A percentile compares a stretch with the other conserved stretches of the same genome.
phyloP scores from a whole-genome alignment of 2,113 vertebrate species.

The Toxotes chatareus region DNA sequence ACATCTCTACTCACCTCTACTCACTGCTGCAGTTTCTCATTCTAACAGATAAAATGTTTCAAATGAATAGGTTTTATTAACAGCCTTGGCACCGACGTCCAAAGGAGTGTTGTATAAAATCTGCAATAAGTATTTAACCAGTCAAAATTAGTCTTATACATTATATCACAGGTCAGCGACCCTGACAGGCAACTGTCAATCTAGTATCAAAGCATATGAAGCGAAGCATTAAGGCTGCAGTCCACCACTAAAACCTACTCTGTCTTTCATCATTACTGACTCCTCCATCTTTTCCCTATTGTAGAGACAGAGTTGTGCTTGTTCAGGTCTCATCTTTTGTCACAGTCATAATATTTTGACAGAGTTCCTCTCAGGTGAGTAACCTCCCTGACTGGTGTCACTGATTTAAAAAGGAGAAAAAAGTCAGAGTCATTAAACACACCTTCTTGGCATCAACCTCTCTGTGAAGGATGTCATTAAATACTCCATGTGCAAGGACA shows the following conservation, averaged over 20 bases:
- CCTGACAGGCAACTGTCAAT: background rate
- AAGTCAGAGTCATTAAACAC: constrained; percentile 31
- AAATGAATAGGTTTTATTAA: background rate
- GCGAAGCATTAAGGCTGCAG: background rate
- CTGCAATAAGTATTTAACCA: background rate
- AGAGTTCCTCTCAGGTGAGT: constrained; percentile 43
- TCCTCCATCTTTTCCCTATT: background rate
- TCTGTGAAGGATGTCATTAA: constrained; percentile 42
- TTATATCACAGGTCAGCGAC: background rate
- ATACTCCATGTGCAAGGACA: background rate
- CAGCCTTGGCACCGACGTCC: background rate
- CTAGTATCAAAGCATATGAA: background rate
- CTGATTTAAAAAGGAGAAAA: constrained; percentile 31
- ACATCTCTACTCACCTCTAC: background rate
- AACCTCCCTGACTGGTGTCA: constrained; percentile 29
- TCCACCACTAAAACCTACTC: background rate
- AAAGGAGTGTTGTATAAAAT: background rate
- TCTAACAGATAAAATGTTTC: background rate
- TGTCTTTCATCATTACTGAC: background rate
- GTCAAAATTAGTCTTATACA: background rate
- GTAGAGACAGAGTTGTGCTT: too few relatives aligned
- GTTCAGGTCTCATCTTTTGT: constrained; percentile 34
- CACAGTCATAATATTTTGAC: constrained; percentile 56
- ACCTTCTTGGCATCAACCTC: constrained; percentile 19
- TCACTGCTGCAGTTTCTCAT: background rate